Percentiles rank a stretch among this genome's conserved stretches.
Conservation (phyloP, 1,140 invertebrate species). For the Ctenoplectra terminalis region DNA sequence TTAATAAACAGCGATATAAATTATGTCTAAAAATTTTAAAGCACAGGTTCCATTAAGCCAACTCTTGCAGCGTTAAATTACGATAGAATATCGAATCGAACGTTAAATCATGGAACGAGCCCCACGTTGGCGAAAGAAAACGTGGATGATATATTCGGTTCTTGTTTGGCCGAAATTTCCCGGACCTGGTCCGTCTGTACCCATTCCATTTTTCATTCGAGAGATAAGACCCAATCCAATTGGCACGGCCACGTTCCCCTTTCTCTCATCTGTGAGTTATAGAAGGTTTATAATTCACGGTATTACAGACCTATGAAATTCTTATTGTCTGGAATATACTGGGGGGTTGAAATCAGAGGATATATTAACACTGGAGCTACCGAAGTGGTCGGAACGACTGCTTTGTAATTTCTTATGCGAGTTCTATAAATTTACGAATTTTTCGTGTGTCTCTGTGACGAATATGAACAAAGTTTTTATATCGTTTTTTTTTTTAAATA, state of each 20-base stretch:
- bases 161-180: constrained; percentile 37
- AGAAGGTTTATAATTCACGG: constrained; percentile 35
- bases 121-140: not conserved
- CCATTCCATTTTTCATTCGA: constrained; percentile 37
- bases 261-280: constrained; percentile 7
- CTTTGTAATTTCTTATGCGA: too few relatives aligned
- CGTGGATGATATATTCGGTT: not conserved
- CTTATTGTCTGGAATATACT: constrained; percentile 26
- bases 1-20: not conserved
- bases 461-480: too few relatives aligned
- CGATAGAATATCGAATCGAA: not conserved
- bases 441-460: too few relatives aligned
- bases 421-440: too few relatives aligned
- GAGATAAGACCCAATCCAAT: constrained; percentile 49
- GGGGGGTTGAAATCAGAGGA: too few relatives aligned
- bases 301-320: constrained; percentile 37
- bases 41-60: too few relatives aligned
- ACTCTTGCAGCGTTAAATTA: not conserved
- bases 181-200: not conserved
- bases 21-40: not conserved
- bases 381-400: too few relatives aligned
- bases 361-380: too few relatives aligned
- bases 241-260: constrained; percentile 8
- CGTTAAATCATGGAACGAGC: not conserved
- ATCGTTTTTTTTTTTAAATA: too few relatives aligned